These are phyloP conservation scores for Mycalesis mineus DNA, from an alignment of 2,888 invertebrate species.

Conservation along the genomic window DNA sequence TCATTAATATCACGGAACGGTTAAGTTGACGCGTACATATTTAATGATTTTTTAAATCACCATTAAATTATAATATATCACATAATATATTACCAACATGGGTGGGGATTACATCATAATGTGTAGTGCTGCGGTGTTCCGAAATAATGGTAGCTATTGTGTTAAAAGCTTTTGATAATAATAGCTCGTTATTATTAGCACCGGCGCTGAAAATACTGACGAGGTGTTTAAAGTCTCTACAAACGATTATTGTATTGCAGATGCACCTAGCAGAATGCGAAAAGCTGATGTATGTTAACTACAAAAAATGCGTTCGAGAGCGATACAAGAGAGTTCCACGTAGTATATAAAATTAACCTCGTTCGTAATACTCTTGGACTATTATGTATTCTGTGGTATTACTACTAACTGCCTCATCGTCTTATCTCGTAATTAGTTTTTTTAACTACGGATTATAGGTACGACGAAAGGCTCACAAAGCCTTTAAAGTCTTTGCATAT, in stretches of 20 bases:
- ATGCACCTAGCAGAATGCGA: not conserved
- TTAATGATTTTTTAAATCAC: not conserved
- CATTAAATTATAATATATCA: not conserved
- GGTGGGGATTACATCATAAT: slow-evolving; percentile 4
- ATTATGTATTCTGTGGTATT: too few species aligned
- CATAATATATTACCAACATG: not conserved
- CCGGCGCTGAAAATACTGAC: not conserved
- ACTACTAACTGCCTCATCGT: too few species aligned
- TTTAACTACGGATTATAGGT: too few species aligned
- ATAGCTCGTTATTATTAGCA: slow-evolving; percentile 10
- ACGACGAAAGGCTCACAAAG: too few species aligned
- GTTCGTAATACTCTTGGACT: too few species aligned
- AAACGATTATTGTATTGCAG: not conserved
- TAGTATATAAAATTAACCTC: too few species aligned
- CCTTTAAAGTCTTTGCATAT: too few species aligned
- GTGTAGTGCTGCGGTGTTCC: slow-evolving; percentile 38
- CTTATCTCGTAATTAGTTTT: too few species aligned
- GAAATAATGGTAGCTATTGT: slow-evolving; percentile 41
- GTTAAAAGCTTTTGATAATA: slow-evolving; percentile 56
- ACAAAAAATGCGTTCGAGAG: too few species aligned
- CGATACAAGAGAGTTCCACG: too few species aligned
- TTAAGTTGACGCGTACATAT: not conserved
- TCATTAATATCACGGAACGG: not conserved
- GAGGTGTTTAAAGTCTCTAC: not conserved
- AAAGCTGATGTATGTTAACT: too few species aligned